These are phyloP conservation scores for Scaptomyza tumidula DNA, from an alignment of 2,888 invertebrate species.

Conservation along the genomic window DNA sequence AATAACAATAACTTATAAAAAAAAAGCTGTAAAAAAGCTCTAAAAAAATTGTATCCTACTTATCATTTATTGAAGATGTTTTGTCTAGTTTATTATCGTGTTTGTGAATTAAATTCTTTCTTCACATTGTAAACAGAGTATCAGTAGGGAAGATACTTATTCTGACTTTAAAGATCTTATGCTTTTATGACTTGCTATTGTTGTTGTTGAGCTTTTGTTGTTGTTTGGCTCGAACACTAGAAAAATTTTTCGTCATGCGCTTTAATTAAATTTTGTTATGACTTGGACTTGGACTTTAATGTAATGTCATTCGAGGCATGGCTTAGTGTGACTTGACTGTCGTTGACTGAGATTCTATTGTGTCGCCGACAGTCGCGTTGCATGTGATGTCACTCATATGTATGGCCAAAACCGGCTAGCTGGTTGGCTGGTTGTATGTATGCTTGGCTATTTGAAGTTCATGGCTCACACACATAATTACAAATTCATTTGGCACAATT, in stretches of 20 bases:
- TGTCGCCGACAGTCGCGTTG: constrained; percentile 38
- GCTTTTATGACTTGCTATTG: constrained; percentile 2
- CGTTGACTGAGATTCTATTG: constrained; percentile 34
- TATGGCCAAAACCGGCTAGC: constrained; percentile 56
- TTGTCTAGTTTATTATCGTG: background rate
- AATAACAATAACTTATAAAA: no score
- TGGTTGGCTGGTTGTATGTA: background rate
- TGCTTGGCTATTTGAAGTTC: constrained; percentile 63
- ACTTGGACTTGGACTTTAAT: constrained; percentile 32
- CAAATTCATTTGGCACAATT: constrained; percentile 81
- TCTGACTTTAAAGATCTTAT: background rate
- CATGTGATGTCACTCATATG: constrained; percentile 74
- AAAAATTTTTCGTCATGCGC: constrained; percentile 69
- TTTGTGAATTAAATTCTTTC: background rate
- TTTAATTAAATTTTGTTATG: constrained; percentile 77
- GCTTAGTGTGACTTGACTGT: constrained; percentile 23
- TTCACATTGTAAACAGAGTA: background rate
- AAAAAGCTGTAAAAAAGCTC: no score
- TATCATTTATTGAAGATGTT: no score
- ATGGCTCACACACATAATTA: constrained; percentile 68
- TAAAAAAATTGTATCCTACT: no score
- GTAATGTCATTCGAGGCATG: constrained; percentile 63
- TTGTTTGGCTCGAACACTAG: constrained; percentile 15
- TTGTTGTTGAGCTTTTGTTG: background rate
- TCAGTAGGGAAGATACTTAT: background rate